Base-by-base conservation (phyloP, 2,888 invertebrate genomes). In the Steinernema carpocapsae region DNA sequence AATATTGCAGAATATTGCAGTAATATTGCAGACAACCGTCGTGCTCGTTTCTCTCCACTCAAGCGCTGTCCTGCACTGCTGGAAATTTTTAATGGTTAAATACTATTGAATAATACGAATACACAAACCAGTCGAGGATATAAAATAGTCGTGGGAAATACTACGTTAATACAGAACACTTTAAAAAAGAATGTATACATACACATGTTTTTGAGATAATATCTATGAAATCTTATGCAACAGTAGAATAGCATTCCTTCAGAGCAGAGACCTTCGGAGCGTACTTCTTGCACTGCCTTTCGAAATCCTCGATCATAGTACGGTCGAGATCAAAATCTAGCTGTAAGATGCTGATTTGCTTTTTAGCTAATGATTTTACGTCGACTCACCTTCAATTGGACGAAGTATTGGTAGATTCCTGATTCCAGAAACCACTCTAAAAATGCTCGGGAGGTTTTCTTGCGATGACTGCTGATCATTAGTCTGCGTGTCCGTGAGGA, bases 401-500 rank as follows among this genome's bases (percentile, higher is more conserved):
- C 64, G 29, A 64, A 64, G 2, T 24, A 26, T 32, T 64, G 64
- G 29, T 64, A 64, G 6, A 64, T 64, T 6, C 64, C 64, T 17
- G 64, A 64, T 32, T 64, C 64, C 1, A 64, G 64, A n/a, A 64
- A 64, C 64, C 64, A 64, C 64, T 64, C 29, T 2, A 64, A 32
- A 64, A 64, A 64, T 2, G 64, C 32, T 17, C 32, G 29, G 10
- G 64, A 64, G 2, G 64, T 29, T 32, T 64, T 64, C 17, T 64
- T 24, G 1, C 32, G 64, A 32, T 64, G 64, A n/a, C 64, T 32
- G 29, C 32, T 37, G n/a, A 64, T 26, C 64, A 64, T 64, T 12
- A 64, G 26, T 64, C 64, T 79, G 1, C 79, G 72, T 19, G 71
- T 76, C 3, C 77, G 56, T 0, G 79, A 56, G 1, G 78, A 71